Conservation (phyloP, 2,113 vertebrate genomes). For the Chloropsis cyanopogon region DNA sequence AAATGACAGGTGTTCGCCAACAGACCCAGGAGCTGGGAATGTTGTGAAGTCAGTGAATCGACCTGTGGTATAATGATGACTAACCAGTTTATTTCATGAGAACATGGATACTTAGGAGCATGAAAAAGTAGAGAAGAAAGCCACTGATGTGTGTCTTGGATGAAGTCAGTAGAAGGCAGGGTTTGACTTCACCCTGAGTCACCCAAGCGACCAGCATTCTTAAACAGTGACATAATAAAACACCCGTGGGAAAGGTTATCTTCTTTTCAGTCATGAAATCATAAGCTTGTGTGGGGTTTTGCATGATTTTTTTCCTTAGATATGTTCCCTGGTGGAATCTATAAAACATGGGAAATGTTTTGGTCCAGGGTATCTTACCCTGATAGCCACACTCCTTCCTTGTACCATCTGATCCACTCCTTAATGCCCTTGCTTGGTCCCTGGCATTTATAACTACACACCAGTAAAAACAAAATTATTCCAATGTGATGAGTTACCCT, state of each 20-base stretch:
- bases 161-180: background rate
- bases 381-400: background rate
- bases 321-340: background rate
- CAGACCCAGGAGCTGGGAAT: background rate
- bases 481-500: background rate
- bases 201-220: background rate
- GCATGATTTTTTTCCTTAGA: background rate
- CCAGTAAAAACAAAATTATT: background rate
- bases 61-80: background rate
- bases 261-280: background rate
- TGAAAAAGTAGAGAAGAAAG: constrained; percentile 6
- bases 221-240: background rate
- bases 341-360: background rate
- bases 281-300: background rate
- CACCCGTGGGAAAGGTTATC: background rate
- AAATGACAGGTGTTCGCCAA: background rate
- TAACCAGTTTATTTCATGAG: background rate
- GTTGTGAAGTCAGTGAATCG: background rate
- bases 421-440: background rate
- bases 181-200: constrained; percentile 27
- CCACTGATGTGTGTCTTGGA: background rate
- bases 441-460: background rate
- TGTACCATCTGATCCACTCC: background rate
- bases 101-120: background rate
- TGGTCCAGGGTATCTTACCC: background rate